phyloP scores from a whole-genome alignment of 1,140 invertebrate genomes.

The Camponotus pennsylvanicus region DNA sequence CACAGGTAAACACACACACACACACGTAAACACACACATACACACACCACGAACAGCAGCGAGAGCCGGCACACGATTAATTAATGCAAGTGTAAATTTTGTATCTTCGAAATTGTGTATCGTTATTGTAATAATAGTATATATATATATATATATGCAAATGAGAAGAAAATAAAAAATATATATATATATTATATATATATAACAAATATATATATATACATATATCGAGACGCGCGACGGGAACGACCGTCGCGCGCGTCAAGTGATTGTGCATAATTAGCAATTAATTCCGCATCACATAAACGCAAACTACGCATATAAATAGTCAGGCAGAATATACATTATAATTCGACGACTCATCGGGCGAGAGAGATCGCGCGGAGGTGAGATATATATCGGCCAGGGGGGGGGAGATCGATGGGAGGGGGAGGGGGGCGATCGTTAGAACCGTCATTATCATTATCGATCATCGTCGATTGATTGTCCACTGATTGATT shows the following conservation, averaged over 20 bases:
- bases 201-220: constrained; percentile 54
- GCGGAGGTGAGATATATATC: constrained; percentile 2
- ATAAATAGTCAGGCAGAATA: constrained; percentile 78
- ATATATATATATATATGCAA: constrained; percentile 63
- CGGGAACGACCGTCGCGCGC: constrained; percentile 32
- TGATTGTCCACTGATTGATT: constrained; percentile 69
- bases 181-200: constrained; percentile 68
- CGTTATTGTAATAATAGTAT: constrained; percentile 78
- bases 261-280: constrained; percentile 81
- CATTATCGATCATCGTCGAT: constrained; percentile 68
- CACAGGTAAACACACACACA: constrained; percentile 68
- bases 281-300: constrained; percentile 75
- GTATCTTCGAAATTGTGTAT: constrained; percentile 84
- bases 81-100: constrained; percentile 82
- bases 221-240: constrained; percentile 45
- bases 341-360: constrained; percentile 70
- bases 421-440: background rate
- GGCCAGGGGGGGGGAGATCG: background rate
- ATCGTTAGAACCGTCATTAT: constrained; percentile 72
- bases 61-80: constrained; percentile 17
- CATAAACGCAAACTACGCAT: constrained; percentile 67
- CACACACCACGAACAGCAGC: constrained; percentile 36
- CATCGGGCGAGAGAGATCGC: constrained; percentile 69
- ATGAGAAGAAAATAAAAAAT: constrained; percentile 45
- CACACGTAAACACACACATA: constrained; percentile 48